These are phyloP conservation scores for Aplodontia rufa DNA, from an alignment of 2,113 vertebrate species.

Conservation along the genomic window DNA sequence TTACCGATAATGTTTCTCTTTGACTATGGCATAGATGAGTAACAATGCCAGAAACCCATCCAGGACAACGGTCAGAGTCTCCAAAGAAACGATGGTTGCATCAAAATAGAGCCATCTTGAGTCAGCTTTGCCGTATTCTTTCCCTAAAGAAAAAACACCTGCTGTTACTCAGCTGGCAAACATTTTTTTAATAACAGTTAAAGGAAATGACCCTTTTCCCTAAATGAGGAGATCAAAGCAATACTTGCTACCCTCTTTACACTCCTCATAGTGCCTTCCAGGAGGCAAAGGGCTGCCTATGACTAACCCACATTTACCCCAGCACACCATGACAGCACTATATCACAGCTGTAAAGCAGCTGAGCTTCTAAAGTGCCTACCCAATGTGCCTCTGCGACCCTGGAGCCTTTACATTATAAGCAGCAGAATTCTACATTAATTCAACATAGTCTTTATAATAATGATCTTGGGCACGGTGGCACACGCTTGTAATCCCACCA, in stretches of 20 bases:
- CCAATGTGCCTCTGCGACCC: background rate
- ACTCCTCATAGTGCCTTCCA: background rate
- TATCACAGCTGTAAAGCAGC: background rate
- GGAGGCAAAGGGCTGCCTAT: background rate
- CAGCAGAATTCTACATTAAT: conserved; percentile 32
- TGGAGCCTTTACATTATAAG: background rate
- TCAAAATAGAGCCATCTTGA: conserved; percentile 85
- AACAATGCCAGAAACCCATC: conserved; percentile 81
- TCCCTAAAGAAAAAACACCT: conserved; percentile 83
- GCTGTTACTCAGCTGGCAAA: conserved; percentile 17
- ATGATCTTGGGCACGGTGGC: too few relatives aligned
- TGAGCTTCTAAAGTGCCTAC: background rate
- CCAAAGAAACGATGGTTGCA: conserved; percentile 87
- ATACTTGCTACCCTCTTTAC: background rate
- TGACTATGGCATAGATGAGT: conserved; percentile 84
- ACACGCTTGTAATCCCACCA: too few relatives aligned
- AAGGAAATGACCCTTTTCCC: background rate
- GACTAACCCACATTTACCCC: background rate
- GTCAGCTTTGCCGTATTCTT: conserved; percentile 91
- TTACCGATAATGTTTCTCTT: conserved; percentile 83
- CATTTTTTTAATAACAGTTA: background rate
- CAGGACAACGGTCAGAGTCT: conserved; percentile 84
- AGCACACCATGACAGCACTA: background rate
- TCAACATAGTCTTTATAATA: background rate
- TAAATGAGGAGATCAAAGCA: background rate